A percentile compares a stretch with the other conserved stretches of the same genome.
phyloP scores from a whole-genome alignment of 1,140 invertebrate species.

The Pogonomyrmex barbatus region DNA sequence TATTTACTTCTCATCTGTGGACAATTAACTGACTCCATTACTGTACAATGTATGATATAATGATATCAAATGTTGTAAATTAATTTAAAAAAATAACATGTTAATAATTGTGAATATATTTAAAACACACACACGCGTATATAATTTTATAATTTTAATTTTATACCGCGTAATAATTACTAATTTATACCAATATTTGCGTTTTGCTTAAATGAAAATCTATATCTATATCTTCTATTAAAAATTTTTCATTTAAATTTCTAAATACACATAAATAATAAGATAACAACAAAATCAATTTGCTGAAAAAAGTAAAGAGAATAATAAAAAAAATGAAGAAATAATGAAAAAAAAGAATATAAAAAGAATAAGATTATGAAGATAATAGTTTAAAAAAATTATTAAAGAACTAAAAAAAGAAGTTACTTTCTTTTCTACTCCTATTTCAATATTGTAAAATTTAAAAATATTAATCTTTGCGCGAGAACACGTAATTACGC shows the following conservation, averaged over 20 bases:
- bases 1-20: neutral
- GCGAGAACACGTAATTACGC: conserved; percentile 2
- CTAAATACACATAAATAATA: neutral
- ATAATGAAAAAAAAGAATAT: neutral
- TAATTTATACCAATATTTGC: neutral
- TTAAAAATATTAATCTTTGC: conserved; percentile 5
- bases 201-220: neutral
- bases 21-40: neutral
- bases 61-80: neutral
- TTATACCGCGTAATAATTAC: neutral
- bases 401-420: neutral
- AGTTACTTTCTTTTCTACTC: neutral
- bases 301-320: neutral
- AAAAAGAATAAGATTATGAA: neutral
- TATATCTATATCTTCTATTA: neutral
- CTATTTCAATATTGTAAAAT: neutral
- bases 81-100: neutral
- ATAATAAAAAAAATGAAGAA: neutral
- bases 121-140: no score
- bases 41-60: neutral
- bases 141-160: no score
- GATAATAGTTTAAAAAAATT: neutral
- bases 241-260: neutral
- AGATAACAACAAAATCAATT: neutral
- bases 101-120: no score